These are phyloP conservation scores for Asbolus verrucosus DNA, from an alignment of 1,140 invertebrate species.

Conservation along the genomic window DNA sequence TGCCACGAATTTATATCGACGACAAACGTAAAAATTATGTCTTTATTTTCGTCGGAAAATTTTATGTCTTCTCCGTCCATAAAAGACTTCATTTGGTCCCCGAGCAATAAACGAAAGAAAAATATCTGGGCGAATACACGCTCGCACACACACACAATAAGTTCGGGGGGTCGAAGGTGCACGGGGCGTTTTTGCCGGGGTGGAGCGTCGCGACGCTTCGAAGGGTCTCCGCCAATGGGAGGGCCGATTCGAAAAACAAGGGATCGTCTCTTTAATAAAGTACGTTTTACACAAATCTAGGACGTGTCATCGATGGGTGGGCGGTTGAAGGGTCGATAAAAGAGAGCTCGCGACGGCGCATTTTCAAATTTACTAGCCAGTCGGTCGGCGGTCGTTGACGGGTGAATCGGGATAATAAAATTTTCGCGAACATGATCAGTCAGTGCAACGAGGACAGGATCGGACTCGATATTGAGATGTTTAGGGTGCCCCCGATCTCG, in stretches of 20 bases:
- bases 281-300: conserved; percentile 54
- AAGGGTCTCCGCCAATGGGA: conserved; percentile 48
- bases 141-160: too few relatives aligned
- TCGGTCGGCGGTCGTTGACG: conserved; percentile 42
- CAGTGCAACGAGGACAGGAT: conserved; percentile 64
- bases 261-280: conserved; percentile 58
- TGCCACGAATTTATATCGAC: background rate
- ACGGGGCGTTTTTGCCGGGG: conserved; percentile 11
- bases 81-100: conserved; percentile 46
- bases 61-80: conserved; percentile 42
- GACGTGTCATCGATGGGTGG: conserved; percentile 57
- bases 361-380: conserved; percentile 51
- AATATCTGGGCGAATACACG: background rate
- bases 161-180: too few relatives aligned
- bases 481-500: conserved; percentile 76
- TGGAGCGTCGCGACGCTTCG: conserved; percentile 49
- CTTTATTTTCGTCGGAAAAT: conserved; percentile 43
- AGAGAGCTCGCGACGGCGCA: conserved; percentile 61
- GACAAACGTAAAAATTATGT: conserved; percentile 47
- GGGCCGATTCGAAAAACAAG: conserved; percentile 48
- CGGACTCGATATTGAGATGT: conserved; percentile 68
- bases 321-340: conserved; percentile 67
- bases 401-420: conserved; percentile 18
- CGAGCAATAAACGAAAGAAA: conserved; percentile 32
- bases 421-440: conserved; percentile 65